phyloP scores from a whole-genome alignment of 2,797 vertebrate genomes.

The Megalops cyprinoides region DNA sequence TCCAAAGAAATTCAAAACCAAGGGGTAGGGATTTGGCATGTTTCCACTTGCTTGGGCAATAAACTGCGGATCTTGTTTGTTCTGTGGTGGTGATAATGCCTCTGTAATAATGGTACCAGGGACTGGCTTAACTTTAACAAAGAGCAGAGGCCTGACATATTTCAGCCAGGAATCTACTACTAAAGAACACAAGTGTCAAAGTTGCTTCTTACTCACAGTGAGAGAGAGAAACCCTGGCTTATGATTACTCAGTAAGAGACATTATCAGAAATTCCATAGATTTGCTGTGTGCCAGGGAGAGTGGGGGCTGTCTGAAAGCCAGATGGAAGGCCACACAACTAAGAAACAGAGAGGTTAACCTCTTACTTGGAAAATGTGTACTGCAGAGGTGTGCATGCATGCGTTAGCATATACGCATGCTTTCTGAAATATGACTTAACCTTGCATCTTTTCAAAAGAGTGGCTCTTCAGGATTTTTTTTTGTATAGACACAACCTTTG shows the following conservation, averaged over 20 bases:
- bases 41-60: background rate
- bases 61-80: background rate
- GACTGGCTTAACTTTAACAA: background rate
- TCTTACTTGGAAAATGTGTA: background rate
- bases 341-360: background rate
- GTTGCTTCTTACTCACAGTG: background rate
- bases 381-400: background rate
- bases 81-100: background rate
- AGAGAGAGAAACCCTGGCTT: background rate
- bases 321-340: background rate
- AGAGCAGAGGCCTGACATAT: background rate
- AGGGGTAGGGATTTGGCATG: background rate
- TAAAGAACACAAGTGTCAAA: background rate
- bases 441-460: too few relatives aligned
- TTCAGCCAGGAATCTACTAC: background rate
- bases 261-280: background rate
- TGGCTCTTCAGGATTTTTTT: too few relatives aligned
- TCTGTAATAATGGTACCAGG: background rate
- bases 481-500: too few relatives aligned
- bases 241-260: background rate
- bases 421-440: too few relatives aligned
- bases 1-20: background rate
- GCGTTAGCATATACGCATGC: background rate
- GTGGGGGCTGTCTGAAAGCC: slow-evolving; percentile 20
- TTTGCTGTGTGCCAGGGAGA: slow-evolving; percentile 23